A percentile compares a stretch with the other conserved stretches of the same genome.
Evolutionary conservation across 2,888 invertebrate genomes (phyloP).

Genomic region (Maniola hyperantus): DNA sequence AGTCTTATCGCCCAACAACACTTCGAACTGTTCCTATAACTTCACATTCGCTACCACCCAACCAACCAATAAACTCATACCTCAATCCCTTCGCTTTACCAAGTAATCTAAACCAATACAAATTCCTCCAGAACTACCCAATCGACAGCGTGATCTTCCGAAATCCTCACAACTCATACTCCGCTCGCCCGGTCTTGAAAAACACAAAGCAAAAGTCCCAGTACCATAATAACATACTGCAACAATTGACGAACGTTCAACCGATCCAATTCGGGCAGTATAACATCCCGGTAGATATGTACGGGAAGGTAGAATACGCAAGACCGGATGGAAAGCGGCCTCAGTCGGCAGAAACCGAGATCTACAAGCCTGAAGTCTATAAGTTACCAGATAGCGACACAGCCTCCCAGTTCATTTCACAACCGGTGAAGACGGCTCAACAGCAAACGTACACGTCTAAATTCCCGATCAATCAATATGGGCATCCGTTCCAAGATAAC

Average conservation of each 20-base stretch:
- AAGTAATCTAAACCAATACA: conserved; percentile 67
- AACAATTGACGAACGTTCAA: conserved; percentile 68
- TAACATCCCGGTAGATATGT: conserved; percentile 65
- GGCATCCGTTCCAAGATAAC: conserved; percentile 62
- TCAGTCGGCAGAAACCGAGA: conserved; percentile 55
- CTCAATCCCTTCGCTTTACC: conserved; percentile 71
- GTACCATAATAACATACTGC: conserved; percentile 61
- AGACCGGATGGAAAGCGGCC: conserved; percentile 54
- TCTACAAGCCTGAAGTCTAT: conserved; percentile 71
- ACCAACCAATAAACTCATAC: conserved; percentile 75
- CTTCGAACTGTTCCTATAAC: conserved; percentile 59
- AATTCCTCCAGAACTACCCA: conserved; percentile 71
- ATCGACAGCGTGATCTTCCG: conserved; percentile 65
- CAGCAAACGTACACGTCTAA: conserved; percentile 52
- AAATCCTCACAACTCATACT: conserved; percentile 69
- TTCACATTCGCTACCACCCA: conserved; percentile 53
- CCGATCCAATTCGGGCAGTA: conserved; percentile 70
- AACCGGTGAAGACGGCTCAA: conserved; percentile 73
- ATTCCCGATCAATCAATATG: conserved; percentile 41
- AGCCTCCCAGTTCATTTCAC: conserved; percentile 63
- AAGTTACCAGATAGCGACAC: conserved; percentile 68
- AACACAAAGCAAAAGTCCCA: conserved; percentile 64
- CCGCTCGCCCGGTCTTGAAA: conserved; percentile 66
- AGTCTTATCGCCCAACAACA: conserved; percentile 75
- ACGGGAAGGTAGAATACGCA: conserved; percentile 61